Percentiles rank a stretch among this genome's conserved stretches.
These are phyloP conservation scores for Lepeophtheirus nordmannii DNA, from an alignment of 2,888 invertebrate genomes.

Conservation along the genomic window DNA sequence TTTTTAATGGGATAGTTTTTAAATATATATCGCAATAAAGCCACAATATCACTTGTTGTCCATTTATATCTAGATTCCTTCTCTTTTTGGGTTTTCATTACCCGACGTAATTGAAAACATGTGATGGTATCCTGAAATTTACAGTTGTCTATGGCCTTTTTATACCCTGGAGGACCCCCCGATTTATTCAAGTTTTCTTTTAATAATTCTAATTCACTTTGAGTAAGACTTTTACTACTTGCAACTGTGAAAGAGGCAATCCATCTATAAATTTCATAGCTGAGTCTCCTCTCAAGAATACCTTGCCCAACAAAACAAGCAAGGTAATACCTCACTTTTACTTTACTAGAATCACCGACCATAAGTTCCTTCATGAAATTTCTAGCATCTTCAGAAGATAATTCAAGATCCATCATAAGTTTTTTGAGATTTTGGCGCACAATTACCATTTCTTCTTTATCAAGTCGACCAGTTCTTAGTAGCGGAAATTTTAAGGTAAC, in stretches of 20 bases:
- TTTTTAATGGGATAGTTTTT: neutral
- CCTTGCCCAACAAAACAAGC: neutral
- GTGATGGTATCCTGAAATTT: neutral
- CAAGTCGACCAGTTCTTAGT: neutral
- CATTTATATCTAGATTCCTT: neutral
- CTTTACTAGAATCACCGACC: neutral
- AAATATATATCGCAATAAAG: neutral
- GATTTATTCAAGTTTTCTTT: neutral
- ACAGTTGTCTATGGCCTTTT: neutral
- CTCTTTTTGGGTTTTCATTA: neutral
- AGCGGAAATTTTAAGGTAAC: neutral
- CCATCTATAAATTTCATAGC: neutral
- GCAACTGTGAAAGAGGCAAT: neutral
- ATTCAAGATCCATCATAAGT: neutral
- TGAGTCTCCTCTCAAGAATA: neutral
- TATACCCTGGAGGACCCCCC: neutral
- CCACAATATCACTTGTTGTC: neutral
- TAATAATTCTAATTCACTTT: neutral
- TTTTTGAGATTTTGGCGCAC: neutral
- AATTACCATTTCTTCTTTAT: neutral
- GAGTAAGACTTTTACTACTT: neutral
- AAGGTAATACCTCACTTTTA: neutral
- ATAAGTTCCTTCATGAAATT: neutral
- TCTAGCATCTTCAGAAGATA: neutral
- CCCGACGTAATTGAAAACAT: neutral